Conservation (phyloP, 2,888 invertebrate species). For the Gymnoscelis rufifasciata region DNA sequence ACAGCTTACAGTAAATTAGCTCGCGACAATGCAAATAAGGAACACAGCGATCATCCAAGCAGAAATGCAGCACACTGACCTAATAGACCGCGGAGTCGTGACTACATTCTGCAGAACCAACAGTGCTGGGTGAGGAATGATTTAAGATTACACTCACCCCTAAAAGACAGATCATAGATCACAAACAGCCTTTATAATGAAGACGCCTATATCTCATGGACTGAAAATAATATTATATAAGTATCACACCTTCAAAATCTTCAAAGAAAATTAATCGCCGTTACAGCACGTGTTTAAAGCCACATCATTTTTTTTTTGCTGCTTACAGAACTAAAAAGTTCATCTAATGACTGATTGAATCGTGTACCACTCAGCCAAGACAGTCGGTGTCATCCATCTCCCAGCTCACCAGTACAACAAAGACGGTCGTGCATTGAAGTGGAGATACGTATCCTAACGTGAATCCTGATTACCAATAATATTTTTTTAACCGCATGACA, state of each 20-base stretch:
- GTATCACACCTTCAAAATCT: too few relatives aligned
- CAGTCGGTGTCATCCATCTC: constrained; percentile 12
- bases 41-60: constrained; percentile 19
- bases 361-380: constrained; percentile 12
- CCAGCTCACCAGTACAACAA: constrained; percentile 1
- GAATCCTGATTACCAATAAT: constrained; percentile 20
- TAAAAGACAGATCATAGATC: neutral
- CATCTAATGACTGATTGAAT: constrained; percentile 15
- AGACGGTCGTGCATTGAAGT: constrained; percentile 3
- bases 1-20: constrained; percentile 5
- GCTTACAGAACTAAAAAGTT: neutral
- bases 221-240: too few relatives aligned
- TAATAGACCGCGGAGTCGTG: constrained; percentile 16
- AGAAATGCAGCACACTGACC: constrained; percentile 21
- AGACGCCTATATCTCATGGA: too few relatives aligned
- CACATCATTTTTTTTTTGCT: too few relatives aligned
- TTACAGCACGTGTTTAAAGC: too few relatives aligned
- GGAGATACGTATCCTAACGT: constrained; percentile 1
- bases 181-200: neutral
- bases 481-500: constrained; percentile 28
- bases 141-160: too few relatives aligned
- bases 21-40: constrained; percentile 19
- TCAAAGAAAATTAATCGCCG: too few relatives aligned
- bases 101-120: constrained; percentile 2
- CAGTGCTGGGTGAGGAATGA: too few relatives aligned